Base-by-base conservation (phyloP, 2,888 invertebrate species). In the Pelosia muscerda region DNA sequence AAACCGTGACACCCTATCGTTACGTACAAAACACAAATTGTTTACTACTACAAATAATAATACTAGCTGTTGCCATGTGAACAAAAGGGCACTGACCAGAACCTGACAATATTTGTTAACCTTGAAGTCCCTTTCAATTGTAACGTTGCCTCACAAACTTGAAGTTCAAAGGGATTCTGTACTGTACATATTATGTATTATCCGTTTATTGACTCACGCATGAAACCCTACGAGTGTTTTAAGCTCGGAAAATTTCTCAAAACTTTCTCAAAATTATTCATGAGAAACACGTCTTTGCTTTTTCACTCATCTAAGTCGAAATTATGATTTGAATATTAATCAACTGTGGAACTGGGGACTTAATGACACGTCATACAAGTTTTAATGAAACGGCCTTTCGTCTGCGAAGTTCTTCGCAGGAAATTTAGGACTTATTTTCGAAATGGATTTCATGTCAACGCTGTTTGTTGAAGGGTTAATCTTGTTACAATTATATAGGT, bases 361-460 rank as follows among this genome's bases (percentile, higher is more conserved):
- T 92, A 94, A 94, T 94, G 93, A 93, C 88, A 92, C 91, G 93
- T 92, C 93, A 94, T 90, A 86, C 88, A 93, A 94, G 92, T 94
- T 94, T 92, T 91, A 94, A 94, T 93, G 93, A 92, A 94, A 90
- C 87, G 84, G 83, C 82, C 87, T 85, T 85, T 83, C 88, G 91
- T 89, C 91, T 89, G 85, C 82, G 73, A 93, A 94, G 84, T 94
- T 92, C 71, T 66, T 78, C 74, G 25, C 77, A 77, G 85, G 88
- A 87, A 88, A 92, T 90, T 93, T 91, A 90, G 87, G 86, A 78
- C 62, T 83, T 84, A 88, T 89, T 90, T 84, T 77, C 84, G 81
- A 85, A 90, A 90, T 90, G 86, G 86, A 89, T 90, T 92, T 91
- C 83, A 82, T 86, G 84, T 83, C 85, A 80, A 79, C 81, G 73